Evolutionary conservation across 2,888 invertebrate genomes (phyloP).

Genomic region (Ophion ellenae): DNA sequence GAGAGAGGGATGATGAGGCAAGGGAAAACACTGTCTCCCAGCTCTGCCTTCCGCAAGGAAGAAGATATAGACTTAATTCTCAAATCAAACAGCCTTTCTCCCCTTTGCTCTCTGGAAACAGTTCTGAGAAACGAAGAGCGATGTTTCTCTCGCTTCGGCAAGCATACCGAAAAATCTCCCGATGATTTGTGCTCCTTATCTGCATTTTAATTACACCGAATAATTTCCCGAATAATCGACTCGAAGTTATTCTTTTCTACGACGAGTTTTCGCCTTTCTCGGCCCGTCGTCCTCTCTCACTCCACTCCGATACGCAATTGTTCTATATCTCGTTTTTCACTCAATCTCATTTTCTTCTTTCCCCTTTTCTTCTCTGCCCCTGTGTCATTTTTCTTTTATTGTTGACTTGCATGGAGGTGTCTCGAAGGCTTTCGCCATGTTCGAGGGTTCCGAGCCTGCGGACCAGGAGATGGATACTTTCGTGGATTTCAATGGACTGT

Average conservation of each 20-base stretch:
- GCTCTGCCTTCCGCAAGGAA: conserved; percentile 33
- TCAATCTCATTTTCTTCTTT: conserved; percentile 55
- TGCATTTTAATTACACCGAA: conserved; percentile 83
- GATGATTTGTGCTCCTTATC: conserved; percentile 83
- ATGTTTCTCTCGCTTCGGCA: conserved; percentile 58
- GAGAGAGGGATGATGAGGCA: conserved; percentile 45
- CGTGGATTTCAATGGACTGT: conserved; percentile 23
- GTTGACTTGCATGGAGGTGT: conserved; percentile 46
- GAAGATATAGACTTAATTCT: conserved; percentile 51
- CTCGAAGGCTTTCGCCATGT: conserved; percentile 35
- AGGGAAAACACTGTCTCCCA: conserved; percentile 55
- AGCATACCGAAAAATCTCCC: conserved; percentile 78
- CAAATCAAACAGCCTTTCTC: conserved; percentile 48
- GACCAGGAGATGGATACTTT: conserved; percentile 18
- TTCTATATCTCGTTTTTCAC: conserved; percentile 27
- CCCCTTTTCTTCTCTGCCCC: conserved; percentile 26
- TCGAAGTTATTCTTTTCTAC: conserved; percentile 67
- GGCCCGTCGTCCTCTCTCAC: conserved; percentile 45
- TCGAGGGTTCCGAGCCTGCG: conserved; percentile 29
- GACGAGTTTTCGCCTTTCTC: conserved; percentile 65
- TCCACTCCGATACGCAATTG: conserved; percentile 26
- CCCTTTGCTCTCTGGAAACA: conserved; percentile 33
- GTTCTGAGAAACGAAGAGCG: conserved; percentile 37
- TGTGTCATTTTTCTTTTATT: conserved; percentile 24
- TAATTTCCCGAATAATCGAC: conserved; percentile 81